Base-by-base conservation (phyloP, 2,888 invertebrate species). In the Nymphalis urticae region DNA sequence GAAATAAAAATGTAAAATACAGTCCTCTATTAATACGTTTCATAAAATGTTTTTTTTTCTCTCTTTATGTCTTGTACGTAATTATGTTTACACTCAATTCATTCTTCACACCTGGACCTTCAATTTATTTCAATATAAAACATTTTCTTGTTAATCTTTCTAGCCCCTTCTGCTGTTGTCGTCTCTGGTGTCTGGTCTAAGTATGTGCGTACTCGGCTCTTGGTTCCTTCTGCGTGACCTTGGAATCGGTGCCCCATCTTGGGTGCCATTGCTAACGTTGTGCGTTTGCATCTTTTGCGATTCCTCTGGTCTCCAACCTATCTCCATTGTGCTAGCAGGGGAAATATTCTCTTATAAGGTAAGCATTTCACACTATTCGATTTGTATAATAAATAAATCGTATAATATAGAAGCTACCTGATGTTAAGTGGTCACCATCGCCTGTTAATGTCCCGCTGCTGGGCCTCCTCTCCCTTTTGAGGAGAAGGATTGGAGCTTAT, bases 331-430 rank as follows among this genome's bases (percentile, higher is more conserved):
- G 1, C 76, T 94, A 0, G 82, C 85, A 0, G 86, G 92, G 0
- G 94, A 94, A 75, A 88, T 94, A 69, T 94, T 94, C 71, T 90
- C 92, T 2, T 92, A 84, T 62, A 90, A 90, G 84, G 92, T 90
- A 73, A 63, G 61, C 66, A 48, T 68, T 58, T 2, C 21, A 21
- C 21, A 21, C 21, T 21, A 21, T 21, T 21, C 21, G 21, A 21
- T 21, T 21, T 2, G 21, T 21, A 21, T 21, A 21, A 21, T 21
- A 21, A 21, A 21, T 21, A 21, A 21, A 21, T 21, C 21, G 2
- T 21, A 21, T 21, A 21, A 21, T 21, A 21, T 21, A 21, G 21
- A 21, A 21, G 1, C 1, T 2, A 21, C 21, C 21, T 21, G 21
- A 21, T 21, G 21, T 21, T 21, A 21, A 21, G 21, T 21, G 21